Conservation (phyloP, 53 echinoderm and acorn worm species). For the Arbacia lixula region DNA sequence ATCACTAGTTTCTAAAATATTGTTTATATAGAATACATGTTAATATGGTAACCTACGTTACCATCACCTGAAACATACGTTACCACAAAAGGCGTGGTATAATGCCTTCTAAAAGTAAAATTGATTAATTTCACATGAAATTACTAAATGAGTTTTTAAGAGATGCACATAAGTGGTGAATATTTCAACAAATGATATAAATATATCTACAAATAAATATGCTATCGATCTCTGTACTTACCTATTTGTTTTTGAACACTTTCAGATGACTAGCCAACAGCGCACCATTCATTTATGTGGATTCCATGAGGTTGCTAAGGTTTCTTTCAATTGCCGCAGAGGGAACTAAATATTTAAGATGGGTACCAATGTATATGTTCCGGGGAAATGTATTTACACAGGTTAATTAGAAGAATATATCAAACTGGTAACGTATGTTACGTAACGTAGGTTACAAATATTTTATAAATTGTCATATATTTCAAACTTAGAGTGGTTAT, state of each 20-base stretch:
- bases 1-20: too few relatives aligned
- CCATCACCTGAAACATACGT: conserved; percentile 9
- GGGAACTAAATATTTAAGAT: neutral
- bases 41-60: conserved; percentile 8
- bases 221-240: neutral
- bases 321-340: neutral
- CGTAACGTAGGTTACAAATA: neutral
- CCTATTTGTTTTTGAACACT: neutral
- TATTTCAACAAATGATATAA: neutral
- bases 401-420: neutral
- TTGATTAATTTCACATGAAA: too few relatives aligned
- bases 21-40: too few relatives aligned
- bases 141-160: too few relatives aligned
- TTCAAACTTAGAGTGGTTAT: neutral
- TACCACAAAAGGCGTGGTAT: neutral
- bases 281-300: neutral
- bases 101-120: neutral
- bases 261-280: neutral
- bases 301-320: conserved; percentile 7
- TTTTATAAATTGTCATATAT: neutral
- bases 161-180: neutral
- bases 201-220: neutral
- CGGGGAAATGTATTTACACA: neutral
- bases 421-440: conserved; percentile 28
- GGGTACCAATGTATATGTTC: neutral